Evolutionary conservation across 2,888 invertebrate genomes (phyloP).

Genomic region (Stenodera caucasica): DNA sequence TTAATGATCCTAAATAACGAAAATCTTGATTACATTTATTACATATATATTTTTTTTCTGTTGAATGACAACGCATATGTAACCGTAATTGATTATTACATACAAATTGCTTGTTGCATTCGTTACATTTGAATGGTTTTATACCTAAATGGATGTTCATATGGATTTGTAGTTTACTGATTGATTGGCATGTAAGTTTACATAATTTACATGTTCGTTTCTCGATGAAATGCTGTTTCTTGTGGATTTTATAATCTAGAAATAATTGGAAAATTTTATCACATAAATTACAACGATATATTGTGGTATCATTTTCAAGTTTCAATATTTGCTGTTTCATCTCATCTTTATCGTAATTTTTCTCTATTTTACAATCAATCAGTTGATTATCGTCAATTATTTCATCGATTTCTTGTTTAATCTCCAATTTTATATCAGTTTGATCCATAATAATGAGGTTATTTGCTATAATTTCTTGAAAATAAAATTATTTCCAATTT

Average conservation of each 20-base stretch:
- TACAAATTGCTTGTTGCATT: constrained; percentile 41
- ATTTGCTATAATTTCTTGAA: not conserved
- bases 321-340: not conserved
- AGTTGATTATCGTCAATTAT: not conserved
- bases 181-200: constrained; percentile 39
- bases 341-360: not conserved
- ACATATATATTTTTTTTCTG: constrained; percentile 40
- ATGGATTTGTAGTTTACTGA: constrained; percentile 42
- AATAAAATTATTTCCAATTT: not conserved
- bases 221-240: constrained; percentile 41
- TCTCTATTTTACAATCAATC: not conserved
- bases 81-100: constrained; percentile 42
- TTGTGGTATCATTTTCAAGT: constrained; percentile 28
- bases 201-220: constrained; percentile 43
- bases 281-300: constrained; percentile 40
- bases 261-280: constrained; percentile 34
- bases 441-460: too few species aligned
- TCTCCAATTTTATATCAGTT: not conserved
- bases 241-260: constrained; percentile 37
- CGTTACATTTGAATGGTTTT: constrained; percentile 43
- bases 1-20: constrained; percentile 39
- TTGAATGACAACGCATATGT: constrained; percentile 42
- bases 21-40: constrained; percentile 43
- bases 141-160: constrained; percentile 42
- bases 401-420: not conserved